Percentiles rank a stretch among this genome's conserved stretches.
Conservation (phyloP, 2,797 vertebrate species). For the Acipenser transmontanus region DNA sequence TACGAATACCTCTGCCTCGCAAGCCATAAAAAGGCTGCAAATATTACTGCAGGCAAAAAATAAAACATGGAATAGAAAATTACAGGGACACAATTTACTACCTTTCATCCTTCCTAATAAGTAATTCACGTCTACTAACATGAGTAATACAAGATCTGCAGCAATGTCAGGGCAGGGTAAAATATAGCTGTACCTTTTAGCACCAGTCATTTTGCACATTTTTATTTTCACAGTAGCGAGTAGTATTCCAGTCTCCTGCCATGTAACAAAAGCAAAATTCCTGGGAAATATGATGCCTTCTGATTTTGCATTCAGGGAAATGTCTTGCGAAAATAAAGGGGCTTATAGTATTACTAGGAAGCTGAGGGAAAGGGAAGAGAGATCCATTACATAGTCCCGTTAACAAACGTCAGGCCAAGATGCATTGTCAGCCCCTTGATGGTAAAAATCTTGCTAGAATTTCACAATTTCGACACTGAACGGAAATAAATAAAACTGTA, state of each 20-base stretch:
- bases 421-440: neutral
- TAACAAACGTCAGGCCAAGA: neutral
- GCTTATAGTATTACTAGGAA: neutral
- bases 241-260: neutral
- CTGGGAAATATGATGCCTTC: neutral
- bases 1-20: conserved; percentile 42
- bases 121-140: conserved; percentile 45
- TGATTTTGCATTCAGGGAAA: neutral
- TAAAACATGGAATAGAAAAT: conserved; percentile 33
- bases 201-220: neutral
- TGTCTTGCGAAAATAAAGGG: neutral
- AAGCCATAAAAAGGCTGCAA: conserved; percentile 33
- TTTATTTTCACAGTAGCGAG: neutral
- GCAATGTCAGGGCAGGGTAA: conserved; percentile 2
- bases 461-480: neutral
- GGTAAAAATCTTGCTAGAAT: neutral
- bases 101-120: conserved; percentile 33
- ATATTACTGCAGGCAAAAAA: conserved; percentile 35
- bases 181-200: conserved; percentile 2
- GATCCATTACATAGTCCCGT: neutral
- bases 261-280: neutral
- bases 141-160: neutral
- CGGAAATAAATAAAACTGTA: neutral
- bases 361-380: neutral
- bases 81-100: conserved; percentile 36